Base-by-base conservation (phyloP, 2,113 vertebrate genomes). In the Brachyhypopomus occidentalis region DNA sequence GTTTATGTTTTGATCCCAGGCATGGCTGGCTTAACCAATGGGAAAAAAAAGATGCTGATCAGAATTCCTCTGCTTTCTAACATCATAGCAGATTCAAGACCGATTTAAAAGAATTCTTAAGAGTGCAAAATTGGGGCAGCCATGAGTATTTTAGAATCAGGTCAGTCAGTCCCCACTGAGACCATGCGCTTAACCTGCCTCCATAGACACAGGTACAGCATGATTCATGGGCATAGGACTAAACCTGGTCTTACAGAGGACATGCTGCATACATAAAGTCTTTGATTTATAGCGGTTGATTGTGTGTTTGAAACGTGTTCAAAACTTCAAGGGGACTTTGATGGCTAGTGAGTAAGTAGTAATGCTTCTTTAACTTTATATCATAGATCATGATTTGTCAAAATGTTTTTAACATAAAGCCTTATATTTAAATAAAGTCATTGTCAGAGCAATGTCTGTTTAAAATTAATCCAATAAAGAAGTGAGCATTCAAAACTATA, bases 111-210 rank as follows among this genome's bases (percentile, higher is more conserved):
- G 16, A 75, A 79, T 75, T 75, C 16, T 30, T 79, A 62, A 34
- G 67, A 64, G 55, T 45, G 45, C 69, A 67, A 80, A 78, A 80
- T 78, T 72, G 80, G 80, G 73, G 72, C 81, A 67, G 27, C 59
- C 72, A 22, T 70, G 60, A 72, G 71, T 72, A 80, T 75, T 83
- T 85, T 83, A 63, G 73, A 85, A 83, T 66, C 81, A 83, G 81
- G 77, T 66, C 84, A 83, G 59, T 72, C 55, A 60, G 69, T 83
- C 78, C 67, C 59, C 22, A 20, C 34, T 75, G 74, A 71, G 45
- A 76, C 14, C n/a, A 72, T 4, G 16, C 48, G 77, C 55, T 52
- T 45, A 77, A 17, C 66, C 55, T 30, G 34, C 20, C 27, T 55
- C 75, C 48, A 56, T 7, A 80, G 64, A 41, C 69, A 34, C 27